Evolutionary conservation across 2,888 invertebrate species (phyloP), one percentile per base, ranked within the genome.

Genomic region (Thecophora atra): DNA sequence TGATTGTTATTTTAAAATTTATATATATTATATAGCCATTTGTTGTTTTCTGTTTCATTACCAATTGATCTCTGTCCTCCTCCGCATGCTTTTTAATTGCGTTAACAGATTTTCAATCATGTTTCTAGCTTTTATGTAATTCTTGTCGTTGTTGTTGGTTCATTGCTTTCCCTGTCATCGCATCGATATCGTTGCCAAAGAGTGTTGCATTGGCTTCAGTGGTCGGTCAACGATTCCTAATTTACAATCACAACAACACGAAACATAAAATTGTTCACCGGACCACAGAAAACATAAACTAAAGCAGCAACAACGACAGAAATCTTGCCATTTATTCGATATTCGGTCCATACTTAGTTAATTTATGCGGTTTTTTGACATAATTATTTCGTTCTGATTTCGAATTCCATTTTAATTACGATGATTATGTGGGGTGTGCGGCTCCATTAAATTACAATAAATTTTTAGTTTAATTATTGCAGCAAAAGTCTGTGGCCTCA

Each of bases 201-300:
- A 67, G 67, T 67, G 67, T 67, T 67, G 67, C 67, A 67, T 67
- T 67, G 67, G 67, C 54, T 67, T 42, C 42, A 54, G 28, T 52
- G 67, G 54, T 67, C 37, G 37, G 26, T 56, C n/a, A 54, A 42
- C 21, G 42, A 42, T 37, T 67, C n/a, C 21, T 21, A 54, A 24
- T 19, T 65, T 65, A 65, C 47, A 21, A 65, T 24, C 21, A 21
- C 17, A 51, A 17, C 51, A 65, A 51, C 6, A 51, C 15, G 47
- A 21, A 56, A 56, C 56, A 56, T n/a, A 3, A 56, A 37, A 37
- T 37, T 56, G 56, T 52, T 52, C 19, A 52, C 58, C 26, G 56
- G 24, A 56, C 24, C 26, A 56, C 56, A 56, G 26, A 56, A 26
- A 30, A 60, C 30, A 30, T 19, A 44, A 21, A 11, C 63, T 21